Evolutionary conservation across 2,797 vertebrate genomes (phyloP).

Genomic region (Sebastes hubbsi): DNA sequence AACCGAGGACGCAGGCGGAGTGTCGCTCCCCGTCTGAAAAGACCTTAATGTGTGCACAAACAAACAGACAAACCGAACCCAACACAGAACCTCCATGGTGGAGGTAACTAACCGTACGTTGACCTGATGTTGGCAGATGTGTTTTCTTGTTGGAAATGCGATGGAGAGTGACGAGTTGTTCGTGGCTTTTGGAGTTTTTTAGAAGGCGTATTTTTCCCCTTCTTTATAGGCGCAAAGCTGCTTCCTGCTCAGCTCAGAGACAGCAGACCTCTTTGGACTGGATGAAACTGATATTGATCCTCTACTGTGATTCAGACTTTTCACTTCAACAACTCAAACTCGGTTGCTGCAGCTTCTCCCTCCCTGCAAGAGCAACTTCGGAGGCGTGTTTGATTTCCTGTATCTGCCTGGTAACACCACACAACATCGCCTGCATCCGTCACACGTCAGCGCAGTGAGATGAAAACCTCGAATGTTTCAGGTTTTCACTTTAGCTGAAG

Average conservation of each 20-base stretch:
- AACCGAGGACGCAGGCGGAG: no score
- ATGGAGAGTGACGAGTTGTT: no score
- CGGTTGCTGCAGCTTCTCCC: neutral
- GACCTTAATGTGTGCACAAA: no score
- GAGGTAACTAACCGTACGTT: no score
- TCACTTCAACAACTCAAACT: neutral
- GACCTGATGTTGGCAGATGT: no score
- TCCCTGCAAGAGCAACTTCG: neutral
- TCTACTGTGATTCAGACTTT: neutral
- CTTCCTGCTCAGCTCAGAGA: neutral
- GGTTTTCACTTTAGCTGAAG: neutral
- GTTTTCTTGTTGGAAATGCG: no score
- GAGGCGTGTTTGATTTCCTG: neutral
- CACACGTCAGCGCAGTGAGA: neutral
- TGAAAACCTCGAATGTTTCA: neutral
- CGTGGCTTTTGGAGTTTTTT: no score
- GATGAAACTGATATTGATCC: neutral
- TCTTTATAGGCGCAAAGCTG: no score
- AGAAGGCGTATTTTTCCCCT: no score
- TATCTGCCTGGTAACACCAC: conserved; percentile 38
- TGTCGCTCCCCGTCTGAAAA: no score
- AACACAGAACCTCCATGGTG: no score
- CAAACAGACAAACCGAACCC: no score
- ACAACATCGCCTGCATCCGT: neutral
- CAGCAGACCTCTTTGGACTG: neutral